phyloP scores from a whole-genome alignment of 2,113 vertebrate species.

The Ciconia maguari region DNA sequence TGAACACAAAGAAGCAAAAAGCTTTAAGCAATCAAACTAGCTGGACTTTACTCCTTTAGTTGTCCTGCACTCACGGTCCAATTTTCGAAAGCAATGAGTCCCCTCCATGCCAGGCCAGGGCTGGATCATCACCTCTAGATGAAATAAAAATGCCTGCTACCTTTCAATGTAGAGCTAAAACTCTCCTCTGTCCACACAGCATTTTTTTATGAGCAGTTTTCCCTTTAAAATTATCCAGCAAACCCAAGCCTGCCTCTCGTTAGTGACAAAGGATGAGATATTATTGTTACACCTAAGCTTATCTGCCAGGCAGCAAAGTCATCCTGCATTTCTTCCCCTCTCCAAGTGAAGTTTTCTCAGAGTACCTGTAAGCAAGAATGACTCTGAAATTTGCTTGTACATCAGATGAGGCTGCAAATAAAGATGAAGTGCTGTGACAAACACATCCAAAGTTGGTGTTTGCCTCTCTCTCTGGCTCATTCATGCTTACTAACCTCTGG shows the following conservation, averaged over 20 bases:
- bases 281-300: background rate
- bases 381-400: slow-evolving; percentile 14
- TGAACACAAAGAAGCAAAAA: background rate
- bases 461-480: background rate
- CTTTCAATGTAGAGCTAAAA: background rate
- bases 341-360: background rate
- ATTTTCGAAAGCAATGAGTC: background rate
- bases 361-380: background rate
- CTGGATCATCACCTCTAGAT: background rate
- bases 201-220: background rate
- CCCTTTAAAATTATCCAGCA: background rate
- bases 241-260: background rate
- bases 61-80: background rate
- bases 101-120: background rate
- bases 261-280: background rate
- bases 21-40: background rate
- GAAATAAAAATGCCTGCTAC: background rate
- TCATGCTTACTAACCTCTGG: background rate
- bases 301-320: background rate
- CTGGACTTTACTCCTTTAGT: background rate
- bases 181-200: background rate
- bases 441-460: background rate
- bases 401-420: slow-evolving; percentile 25
- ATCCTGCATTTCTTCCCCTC: background rate
- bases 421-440: slow-evolving; percentile 25